phyloP scores from a whole-genome alignment of 2,113 vertebrate genomes.

The Microcebus tavaratra region DNA sequence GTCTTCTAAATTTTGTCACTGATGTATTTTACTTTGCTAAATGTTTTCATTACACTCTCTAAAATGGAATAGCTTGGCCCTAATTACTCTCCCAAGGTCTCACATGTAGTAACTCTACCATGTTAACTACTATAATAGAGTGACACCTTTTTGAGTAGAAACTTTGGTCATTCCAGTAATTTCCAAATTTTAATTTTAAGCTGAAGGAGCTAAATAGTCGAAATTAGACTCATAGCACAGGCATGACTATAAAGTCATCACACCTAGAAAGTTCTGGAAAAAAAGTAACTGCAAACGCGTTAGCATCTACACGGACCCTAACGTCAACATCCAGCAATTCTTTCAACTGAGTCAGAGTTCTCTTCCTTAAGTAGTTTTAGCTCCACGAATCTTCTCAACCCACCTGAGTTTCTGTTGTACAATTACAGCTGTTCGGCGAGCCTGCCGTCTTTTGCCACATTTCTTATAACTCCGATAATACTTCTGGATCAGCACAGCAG shows the following conservation, averaged over 20 bases:
- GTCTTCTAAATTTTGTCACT: background rate
- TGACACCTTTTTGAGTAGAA: background rate
- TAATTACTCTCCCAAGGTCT: background rate
- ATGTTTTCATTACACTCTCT: background rate
- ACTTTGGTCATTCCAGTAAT: background rate
- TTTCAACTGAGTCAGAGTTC: rapidly evolving
- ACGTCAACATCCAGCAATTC: rapidly evolving
- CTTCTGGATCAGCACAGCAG: slow-evolving; percentile 97
- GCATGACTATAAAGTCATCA: rapidly evolving
- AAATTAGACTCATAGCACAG: rapidly evolving
- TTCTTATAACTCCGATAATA: slow-evolving; percentile 98
- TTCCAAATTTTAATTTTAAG: background rate
- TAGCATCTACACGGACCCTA: rapidly evolving
- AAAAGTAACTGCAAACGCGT: rapidly evolving
- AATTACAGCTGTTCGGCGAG: slow-evolving; percentile 90
- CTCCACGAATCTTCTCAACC: rapidly evolving
- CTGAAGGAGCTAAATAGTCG: background rate
- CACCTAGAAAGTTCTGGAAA: background rate
- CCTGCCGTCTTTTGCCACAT: slow-evolving; percentile 92
- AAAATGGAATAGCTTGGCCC: background rate
- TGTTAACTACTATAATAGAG: rapidly evolving
- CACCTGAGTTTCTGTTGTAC: slow-evolving; percentile 92
- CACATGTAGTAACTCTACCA: rapidly evolving
- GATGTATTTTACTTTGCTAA: background rate
- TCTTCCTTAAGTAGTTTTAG: background rate